phyloP scores from a whole-genome alignment of 2,113 vertebrate species.

The Daboia siamensis region DNA sequence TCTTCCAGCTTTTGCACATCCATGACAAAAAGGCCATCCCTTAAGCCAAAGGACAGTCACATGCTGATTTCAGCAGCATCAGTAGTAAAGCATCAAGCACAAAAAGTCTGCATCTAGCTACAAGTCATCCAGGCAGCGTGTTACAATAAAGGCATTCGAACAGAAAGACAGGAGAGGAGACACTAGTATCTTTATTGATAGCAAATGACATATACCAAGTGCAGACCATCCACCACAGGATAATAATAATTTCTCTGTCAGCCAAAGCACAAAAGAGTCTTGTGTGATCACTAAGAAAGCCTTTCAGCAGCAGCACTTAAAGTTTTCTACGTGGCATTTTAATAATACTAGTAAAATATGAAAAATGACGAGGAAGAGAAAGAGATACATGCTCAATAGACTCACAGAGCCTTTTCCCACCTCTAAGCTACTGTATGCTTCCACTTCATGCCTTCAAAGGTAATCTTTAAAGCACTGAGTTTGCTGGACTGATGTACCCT shows the following conservation, averaged over 20 bases:
- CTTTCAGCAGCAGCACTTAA: not conserved
- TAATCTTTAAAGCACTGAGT: not conserved
- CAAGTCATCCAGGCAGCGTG: not conserved
- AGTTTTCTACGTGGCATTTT: not conserved
- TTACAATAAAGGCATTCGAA: not conserved
- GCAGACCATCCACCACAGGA: slow-evolving; percentile 11
- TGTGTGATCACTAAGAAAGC: not conserved
- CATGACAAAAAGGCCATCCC: slow-evolving; percentile 40
- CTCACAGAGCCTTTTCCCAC: too few relatives aligned
- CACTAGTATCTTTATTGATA: not conserved
- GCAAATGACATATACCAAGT: not conserved
- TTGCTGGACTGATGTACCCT: not conserved
- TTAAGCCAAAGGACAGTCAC: slow-evolving; percentile 34
- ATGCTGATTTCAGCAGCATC: slow-evolving; percentile 37
- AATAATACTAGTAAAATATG: not conserved
- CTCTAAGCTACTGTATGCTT: not conserved
- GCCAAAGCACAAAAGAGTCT: slow-evolving; percentile 14
- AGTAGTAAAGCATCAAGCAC: slow-evolving; percentile 12
- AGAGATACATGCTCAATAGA: not conserved
- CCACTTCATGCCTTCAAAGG: not conserved
- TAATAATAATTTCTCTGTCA: slow-evolving; percentile 11
- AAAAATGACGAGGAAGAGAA: not conserved
- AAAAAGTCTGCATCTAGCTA: slow-evolving; percentile 6
- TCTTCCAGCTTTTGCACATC: slow-evolving; percentile 34
- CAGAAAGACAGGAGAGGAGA: slow-evolving; percentile 22